Evolutionary conservation across 2,888 invertebrate genomes (phyloP), one percentile per base, ranked within the genome.

Genomic region (Spodoptera picta): DNA sequence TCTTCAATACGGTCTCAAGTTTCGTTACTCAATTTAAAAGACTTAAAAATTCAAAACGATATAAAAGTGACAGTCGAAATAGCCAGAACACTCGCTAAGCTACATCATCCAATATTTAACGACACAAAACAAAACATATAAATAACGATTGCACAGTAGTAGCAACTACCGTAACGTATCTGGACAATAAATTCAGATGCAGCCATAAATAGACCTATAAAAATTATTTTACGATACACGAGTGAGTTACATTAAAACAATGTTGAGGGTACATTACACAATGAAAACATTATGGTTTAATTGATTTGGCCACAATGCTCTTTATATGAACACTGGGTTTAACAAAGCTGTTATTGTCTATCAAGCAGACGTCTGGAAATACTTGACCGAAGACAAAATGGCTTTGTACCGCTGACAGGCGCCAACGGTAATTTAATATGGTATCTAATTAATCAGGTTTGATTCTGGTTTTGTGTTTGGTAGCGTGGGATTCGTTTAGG

Each of bases 351-450:
- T 88, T 88, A 92, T 93, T 94, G 93, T 94, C 92, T 93, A 92
- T 72, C 72, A 71, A 88, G 82, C 93, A 92, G 93, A 93, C 92
- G 94, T 92, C 93, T 94, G 93, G 89, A 87, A 92, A 92, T 93
- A 93, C 93, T 93, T 90, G 93, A 92, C 88, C 90, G 80, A 91
- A 93, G 93, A 94, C 94, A 94, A 94, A 94, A 94, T 94, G 93
- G 83, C 94, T 94, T 94, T 94, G 93, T 94, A 87, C 87, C 87
- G 86, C 87, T 86, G 87, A 86, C 83, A 92, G 94, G 94, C 94
- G 94, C 94, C 94, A 92, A 88, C 87, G 85, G 94, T 92, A 93
- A 94, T 89, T 90, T 83, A 89, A 79, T 77, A 79, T 73, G 75
- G 60, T 60, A 77, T 69, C 68, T 76, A 76, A 76, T 73, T 73